Conservation (phyloP, 1,140 invertebrate genomes). For the Portunus trituberculatus region DNA sequence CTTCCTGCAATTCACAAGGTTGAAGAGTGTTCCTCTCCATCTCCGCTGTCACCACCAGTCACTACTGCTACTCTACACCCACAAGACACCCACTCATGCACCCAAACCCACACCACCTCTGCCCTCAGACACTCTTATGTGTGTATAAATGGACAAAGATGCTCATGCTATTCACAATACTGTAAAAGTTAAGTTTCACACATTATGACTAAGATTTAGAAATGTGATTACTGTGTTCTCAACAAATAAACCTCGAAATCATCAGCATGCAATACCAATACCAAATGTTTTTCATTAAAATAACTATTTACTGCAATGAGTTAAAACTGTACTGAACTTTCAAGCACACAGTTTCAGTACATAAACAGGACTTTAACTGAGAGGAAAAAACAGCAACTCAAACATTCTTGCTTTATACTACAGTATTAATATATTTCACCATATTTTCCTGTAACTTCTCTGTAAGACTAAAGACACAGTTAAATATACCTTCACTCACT, state of each 20-base stretch:
- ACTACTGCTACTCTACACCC: background rate
- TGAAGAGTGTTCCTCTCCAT: background rate
- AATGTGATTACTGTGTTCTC: background rate
- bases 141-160: constrained; percentile 9
- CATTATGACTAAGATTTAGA: background rate
- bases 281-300: background rate
- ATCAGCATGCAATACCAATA: constrained; percentile 12
- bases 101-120: background rate
- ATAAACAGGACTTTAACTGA: background rate
- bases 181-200: constrained; percentile 13
- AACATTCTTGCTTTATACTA: background rate
- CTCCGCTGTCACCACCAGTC: background rate
- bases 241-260: background rate
- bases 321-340: background rate
- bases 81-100: background rate
- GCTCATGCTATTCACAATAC: background rate
- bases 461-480: background rate
- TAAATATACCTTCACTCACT: too few species aligned
- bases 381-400: background rate
- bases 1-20: constrained; percentile 64
- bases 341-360: background rate
- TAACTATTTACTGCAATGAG: background rate
- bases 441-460: background rate
- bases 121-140: background rate
- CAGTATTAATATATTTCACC: background rate